Evolutionary conservation across 2,797 vertebrate genomes (phyloP), one percentile per base, ranked within the genome.

Genomic region (Anabas testudineus): DNA sequence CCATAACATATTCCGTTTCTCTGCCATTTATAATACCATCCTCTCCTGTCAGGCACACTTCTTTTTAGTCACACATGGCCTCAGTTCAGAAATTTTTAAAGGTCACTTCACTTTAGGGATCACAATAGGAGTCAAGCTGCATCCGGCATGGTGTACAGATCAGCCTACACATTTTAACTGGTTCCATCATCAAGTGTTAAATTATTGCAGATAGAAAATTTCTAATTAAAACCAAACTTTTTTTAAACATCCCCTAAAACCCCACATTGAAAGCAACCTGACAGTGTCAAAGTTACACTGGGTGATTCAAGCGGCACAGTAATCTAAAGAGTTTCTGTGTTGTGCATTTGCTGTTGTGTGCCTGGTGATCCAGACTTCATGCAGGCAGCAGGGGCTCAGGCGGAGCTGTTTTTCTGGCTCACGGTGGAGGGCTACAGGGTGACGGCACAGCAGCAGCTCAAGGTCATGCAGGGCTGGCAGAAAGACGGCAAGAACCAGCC

Each of bases 391-490:
- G 98, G 97, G 53, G 97, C 97, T 65, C 98, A 99, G 91, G 97
- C 98, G 1, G 96, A 98, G 91, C 95, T 99, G 69, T 99, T 99
- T 91, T 99, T 99, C 92, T 99, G 98, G 98, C 96, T 99, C 91
- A 99, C 98, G 0, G 98, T 99, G 81, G 98, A 99, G 92, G 98
- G 98, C 30, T 99, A 99, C 94, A 93, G 98, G 83, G 97, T 99
- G 83, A 99, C 96, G 0, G 98, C 98, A 0, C 97, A 99, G 76
- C 98, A 99, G 82, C 98, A 99, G 91, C 93, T 99, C 74, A 96
- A 98, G 87, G 98, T 96, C 81, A 93, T 99, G 88, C 92, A 92
- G 76, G 92, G 90, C 88, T 95, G 92, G 76, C 95, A 97, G 91
- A 95, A 88, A 83, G 98, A 98, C 45, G 96, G 97, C 68, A 96